Percentiles rank a stretch among this genome's conserved stretches.
phyloP scores from a whole-genome alignment of 1,140 invertebrate genomes.

The Pseudomyrmex gracilis region DNA sequence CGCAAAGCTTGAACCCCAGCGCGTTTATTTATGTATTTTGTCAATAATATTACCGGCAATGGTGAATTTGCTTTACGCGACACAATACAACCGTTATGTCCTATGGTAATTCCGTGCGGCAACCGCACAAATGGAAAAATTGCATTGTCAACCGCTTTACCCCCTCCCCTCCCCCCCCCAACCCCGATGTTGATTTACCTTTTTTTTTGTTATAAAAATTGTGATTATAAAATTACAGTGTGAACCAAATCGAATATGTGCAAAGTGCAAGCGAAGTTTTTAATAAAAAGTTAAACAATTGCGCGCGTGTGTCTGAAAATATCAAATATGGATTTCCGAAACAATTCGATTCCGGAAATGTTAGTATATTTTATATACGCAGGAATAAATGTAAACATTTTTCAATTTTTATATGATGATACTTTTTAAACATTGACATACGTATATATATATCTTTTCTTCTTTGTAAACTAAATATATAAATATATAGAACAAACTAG shows the following conservation, averaged over 20 bases:
- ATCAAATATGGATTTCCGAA: neutral
- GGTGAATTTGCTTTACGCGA: slow-evolving; percentile 3
- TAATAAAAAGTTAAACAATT: slow-evolving; percentile 26
- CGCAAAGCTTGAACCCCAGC: neutral
- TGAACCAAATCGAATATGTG: slow-evolving; percentile 6
- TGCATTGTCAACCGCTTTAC: neutral
- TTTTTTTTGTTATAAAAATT: slow-evolving; percentile 19
- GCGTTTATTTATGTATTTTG: neutral
- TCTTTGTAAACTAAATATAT: too few relatives aligned
- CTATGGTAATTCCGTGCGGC: neutral
- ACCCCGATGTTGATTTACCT: neutral
- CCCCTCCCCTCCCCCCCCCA: too few relatives aligned
- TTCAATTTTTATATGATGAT: neutral
- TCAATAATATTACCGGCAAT: neutral
- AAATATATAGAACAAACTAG: too few relatives aligned
- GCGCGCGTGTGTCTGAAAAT: neutral
- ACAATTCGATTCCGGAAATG: slow-evolving; percentile 2
- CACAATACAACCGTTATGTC: neutral
- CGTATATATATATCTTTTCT: neutral
- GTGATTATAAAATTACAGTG: slow-evolving; percentile 21
- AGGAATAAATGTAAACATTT: neutral
- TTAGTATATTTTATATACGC: neutral
- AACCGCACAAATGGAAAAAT: neutral
- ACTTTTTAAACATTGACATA: neutral
- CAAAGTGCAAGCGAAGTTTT: too few relatives aligned